Percentiles rank a stretch among this genome's conserved stretches.
Conservation (phyloP, 2,888 invertebrate species). For the Cordylochernes scorpioides region DNA sequence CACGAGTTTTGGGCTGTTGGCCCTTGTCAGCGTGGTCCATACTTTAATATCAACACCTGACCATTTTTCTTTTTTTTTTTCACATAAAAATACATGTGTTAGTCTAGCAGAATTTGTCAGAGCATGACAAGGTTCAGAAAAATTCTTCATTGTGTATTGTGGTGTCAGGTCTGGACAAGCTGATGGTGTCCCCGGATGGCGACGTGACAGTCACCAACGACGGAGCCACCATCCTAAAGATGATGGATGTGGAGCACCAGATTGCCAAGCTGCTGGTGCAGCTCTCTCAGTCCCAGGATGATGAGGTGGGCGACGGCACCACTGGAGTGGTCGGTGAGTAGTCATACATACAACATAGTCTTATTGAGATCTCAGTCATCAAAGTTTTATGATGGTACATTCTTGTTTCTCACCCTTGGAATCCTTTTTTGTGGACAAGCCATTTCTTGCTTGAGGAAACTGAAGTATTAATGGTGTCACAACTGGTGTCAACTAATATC, state of each 20-base stretch:
- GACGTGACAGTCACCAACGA: constrained; percentile 95
- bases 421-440: background rate
- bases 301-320: constrained; percentile 97
- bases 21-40: no score
- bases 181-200: constrained; percentile 88
- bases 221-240: constrained; percentile 91
- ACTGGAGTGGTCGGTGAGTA: constrained; percentile 66
- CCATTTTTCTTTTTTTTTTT: no score
- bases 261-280: constrained; percentile 94
- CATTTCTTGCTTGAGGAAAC: background rate
- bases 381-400: background rate
- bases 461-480: background rate
- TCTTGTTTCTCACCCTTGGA: background rate
- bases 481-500: no score
- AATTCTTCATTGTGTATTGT: no score
- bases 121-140: no score
- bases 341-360: no score
- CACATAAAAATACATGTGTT: no score
- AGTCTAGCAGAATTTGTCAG: no score
- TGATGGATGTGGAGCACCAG: constrained; percentile 88
- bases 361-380: no score
- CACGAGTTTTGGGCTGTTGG: no score
- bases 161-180: constrained; percentile 52
- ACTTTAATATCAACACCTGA: no score
- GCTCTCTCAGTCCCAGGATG: constrained; percentile 90